Conservation (phyloP, 2,113 vertebrate genomes). For the Entelurus aequoreus region DNA sequence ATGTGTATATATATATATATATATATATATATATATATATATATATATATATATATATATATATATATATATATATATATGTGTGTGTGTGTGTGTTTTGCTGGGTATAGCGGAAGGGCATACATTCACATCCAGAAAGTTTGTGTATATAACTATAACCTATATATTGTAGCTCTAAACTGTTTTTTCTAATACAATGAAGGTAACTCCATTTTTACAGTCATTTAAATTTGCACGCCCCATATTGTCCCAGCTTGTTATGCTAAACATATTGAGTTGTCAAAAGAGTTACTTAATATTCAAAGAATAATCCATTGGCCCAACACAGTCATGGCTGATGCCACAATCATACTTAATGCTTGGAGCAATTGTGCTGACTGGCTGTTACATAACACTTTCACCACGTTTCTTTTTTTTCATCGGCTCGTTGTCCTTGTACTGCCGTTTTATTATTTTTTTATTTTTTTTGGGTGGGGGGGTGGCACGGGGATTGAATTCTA, state of each 20-base stretch:
- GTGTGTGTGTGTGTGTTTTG: too few species aligned
- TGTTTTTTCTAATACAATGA: neutral
- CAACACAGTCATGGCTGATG: conserved; percentile 9
- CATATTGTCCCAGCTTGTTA: neutral
- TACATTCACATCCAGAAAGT: too few species aligned
- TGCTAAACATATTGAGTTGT: neutral
- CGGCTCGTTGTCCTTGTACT: conserved; percentile 16
- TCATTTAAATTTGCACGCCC: neutral
- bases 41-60: too few species aligned
- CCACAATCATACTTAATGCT: conserved; percentile 11
- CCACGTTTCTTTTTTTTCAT: neutral
- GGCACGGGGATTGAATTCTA: conserved; percentile 1
- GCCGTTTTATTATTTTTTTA: neutral
- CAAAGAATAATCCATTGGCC: conserved; percentile 17
- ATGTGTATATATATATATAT: too few species aligned
- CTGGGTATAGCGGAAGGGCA: too few species aligned
- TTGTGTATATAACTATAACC: too few species aligned
- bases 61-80: too few species aligned
- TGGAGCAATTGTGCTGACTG: conserved; percentile 11
- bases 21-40: too few species aligned
- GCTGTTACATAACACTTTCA: conserved; percentile 31
- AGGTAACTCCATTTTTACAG: neutral
- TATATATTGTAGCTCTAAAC: too few species aligned
- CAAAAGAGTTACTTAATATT: conserved; percentile 39
- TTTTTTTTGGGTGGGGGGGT: conserved; percentile 4